Evolutionary conservation across 2,797 vertebrate species (phyloP).

Genomic region (Semaprochilodus insignis): DNA sequence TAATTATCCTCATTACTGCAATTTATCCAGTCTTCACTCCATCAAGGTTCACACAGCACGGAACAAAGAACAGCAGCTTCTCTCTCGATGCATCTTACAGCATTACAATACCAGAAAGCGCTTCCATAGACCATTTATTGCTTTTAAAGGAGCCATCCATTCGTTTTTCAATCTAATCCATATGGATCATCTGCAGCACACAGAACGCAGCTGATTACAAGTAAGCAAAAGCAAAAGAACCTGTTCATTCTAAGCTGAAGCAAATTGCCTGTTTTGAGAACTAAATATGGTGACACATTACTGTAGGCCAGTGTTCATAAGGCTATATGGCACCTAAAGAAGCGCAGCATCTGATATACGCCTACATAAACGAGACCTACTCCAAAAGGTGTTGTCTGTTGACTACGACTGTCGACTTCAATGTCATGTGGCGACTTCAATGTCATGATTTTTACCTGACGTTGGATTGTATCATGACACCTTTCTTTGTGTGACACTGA

Average conservation of each 20-base stretch:
- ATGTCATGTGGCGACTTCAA: too few species aligned
- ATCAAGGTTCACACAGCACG: constrained; percentile 42
- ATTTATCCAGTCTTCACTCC: constrained; percentile 52
- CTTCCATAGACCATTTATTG: not conserved
- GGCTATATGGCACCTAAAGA: too few species aligned
- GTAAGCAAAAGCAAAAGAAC: not conserved
- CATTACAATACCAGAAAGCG: not conserved
- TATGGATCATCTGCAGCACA: not conserved
- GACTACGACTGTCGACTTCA: too few species aligned
- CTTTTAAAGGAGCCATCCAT: not conserved
- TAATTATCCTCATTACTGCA: constrained; percentile 62
- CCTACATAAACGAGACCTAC: too few species aligned
- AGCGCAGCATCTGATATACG: too few species aligned
- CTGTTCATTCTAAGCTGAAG: not conserved
- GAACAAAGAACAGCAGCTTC: constrained; percentile 38
- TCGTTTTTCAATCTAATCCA: not conserved
- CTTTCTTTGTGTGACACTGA: too few species aligned
- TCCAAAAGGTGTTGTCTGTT: too few species aligned
- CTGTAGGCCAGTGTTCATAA: too few species aligned
- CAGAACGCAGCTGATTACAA: not conserved
- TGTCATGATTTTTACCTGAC: too few species aligned
- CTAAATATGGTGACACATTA: too few species aligned
- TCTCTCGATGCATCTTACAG: constrained; percentile 6
- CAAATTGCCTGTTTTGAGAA: not conserved
- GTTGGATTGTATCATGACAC: too few species aligned